These are phyloP conservation scores for Typhlichthys subterraneus DNA, from an alignment of 2,797 vertebrate genomes.

Conservation along the genomic window DNA sequence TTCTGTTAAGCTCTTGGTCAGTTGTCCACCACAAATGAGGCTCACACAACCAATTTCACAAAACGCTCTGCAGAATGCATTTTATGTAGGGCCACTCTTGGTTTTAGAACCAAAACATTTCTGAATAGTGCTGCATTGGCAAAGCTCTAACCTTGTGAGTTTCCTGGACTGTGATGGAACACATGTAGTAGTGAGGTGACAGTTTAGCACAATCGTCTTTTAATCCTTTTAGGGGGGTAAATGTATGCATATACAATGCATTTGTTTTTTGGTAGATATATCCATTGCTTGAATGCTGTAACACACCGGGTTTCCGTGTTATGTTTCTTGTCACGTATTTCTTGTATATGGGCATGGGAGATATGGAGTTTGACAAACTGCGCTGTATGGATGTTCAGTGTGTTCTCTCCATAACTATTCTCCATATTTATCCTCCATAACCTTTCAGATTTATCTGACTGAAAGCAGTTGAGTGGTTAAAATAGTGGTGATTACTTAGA, in stretches of 20 bases:
- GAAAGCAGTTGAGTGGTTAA: too few species aligned
- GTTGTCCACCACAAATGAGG: background rate
- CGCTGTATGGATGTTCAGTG: background rate
- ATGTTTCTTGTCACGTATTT: background rate
- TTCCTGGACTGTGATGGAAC: conserved; percentile 11
- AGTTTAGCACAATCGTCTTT: conserved; percentile 17
- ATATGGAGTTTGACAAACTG: background rate
- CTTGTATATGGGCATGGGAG: background rate
- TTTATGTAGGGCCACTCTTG: background rate
- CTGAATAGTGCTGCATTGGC: conserved; percentile 7
- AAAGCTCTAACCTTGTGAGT: conserved; percentile 2
- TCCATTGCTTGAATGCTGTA: conserved; percentile 13
- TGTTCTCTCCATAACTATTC: background rate
- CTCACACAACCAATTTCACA: background rate
- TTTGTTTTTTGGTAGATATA: conserved; percentile 10
- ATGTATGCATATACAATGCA: conserved; percentile 4
- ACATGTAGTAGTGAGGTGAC: conserved; percentile 12
- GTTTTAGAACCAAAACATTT: conserved; percentile 5
- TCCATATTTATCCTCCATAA: too few species aligned
- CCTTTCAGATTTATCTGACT: too few species aligned
- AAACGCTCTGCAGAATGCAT: conserved; percentile 2
- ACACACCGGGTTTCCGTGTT: background rate
- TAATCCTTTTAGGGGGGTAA: conserved; percentile 10
- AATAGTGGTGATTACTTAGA: too few species aligned
- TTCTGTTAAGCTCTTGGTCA: conserved; percentile 12